Evolutionary conservation across 2,113 vertebrate genomes (phyloP).

Genomic region (Poeciliopsis occidentalis): DNA sequence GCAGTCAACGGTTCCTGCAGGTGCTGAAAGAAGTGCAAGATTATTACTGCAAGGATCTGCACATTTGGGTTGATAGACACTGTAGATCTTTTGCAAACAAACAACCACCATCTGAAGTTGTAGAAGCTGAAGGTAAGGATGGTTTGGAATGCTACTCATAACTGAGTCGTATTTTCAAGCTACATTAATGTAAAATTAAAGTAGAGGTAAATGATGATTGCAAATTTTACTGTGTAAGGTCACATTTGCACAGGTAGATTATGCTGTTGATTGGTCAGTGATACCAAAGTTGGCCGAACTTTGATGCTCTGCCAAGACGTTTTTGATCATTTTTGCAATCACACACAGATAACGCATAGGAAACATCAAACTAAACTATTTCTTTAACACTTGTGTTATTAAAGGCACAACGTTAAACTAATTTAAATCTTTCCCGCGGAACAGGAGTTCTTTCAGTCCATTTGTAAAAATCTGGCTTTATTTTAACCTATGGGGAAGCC

Average conservation of each 20-base stretch:
- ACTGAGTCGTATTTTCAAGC: background rate
- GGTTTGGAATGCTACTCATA: background rate
- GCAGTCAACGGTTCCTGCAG: conserved; percentile 61
- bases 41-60: conserved; percentile 69
- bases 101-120: background rate
- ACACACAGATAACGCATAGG: too few species aligned
- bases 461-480: too few species aligned
- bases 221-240: background rate
- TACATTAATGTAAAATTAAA: background rate
- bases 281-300: too few species aligned
- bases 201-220: background rate
- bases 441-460: too few species aligned
- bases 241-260: background rate
- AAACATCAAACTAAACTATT: too few species aligned
- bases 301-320: too few species aligned
- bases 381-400: too few species aligned
- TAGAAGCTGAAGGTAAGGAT: conserved; percentile 34
- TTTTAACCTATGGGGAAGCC: too few species aligned
- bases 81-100: background rate
- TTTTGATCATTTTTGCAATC: too few species aligned
- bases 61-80: conserved; percentile 68
- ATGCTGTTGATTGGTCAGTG: too few species aligned
- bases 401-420: too few species aligned
- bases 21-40: conserved; percentile 72
- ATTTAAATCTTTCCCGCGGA: too few species aligned